These are phyloP conservation scores for Boleophthalmus pectinirostris DNA, from an alignment of 2,113 vertebrate genomes.

Conservation along the genomic window DNA sequence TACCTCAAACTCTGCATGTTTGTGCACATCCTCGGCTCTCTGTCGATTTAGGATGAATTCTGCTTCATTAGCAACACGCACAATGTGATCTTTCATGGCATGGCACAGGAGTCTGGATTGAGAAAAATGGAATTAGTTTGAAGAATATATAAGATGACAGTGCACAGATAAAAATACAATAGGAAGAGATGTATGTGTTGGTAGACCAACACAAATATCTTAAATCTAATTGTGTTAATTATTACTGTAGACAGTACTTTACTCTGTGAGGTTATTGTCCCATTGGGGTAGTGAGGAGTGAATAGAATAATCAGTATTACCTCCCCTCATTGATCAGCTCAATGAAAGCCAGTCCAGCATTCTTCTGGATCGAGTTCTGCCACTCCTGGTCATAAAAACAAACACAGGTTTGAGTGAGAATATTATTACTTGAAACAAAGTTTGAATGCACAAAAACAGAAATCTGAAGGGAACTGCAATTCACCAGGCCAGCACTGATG, in stretches of 20 bases:
- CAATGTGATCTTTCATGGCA: slow-evolving; percentile 99
- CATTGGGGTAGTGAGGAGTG: slow-evolving; percentile 34
- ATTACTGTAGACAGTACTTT: slow-evolving; percentile 27
- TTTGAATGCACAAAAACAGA: not conserved
- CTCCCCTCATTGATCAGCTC: slow-evolving; percentile 99
- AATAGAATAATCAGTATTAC: slow-evolving; percentile 75
- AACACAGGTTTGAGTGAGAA: not conserved
- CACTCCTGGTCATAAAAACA: slow-evolving; percentile 87
- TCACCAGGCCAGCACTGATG: not conserved
- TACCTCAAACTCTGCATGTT: slow-evolving; percentile 98
- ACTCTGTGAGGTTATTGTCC: slow-evolving; percentile 26
- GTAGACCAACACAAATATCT: not conserved
- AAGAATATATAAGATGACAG: not conserved
- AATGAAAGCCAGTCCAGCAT: slow-evolving; percentile 97
- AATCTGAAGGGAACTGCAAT: not conserved
- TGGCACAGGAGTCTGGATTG: slow-evolving; percentile 89
- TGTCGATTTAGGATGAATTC: slow-evolving; percentile 98
- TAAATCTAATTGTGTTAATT: slow-evolving; percentile 40
- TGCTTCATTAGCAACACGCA: slow-evolving; percentile 96
- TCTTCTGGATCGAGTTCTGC: slow-evolving; percentile 99
- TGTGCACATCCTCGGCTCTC: slow-evolving; percentile 97
- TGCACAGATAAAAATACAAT: not conserved
- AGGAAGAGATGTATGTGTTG: not conserved
- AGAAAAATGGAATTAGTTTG: not conserved
- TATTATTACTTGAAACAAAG: not conserved